These are phyloP conservation scores for Thunnus thynnus DNA, from an alignment of 2,113 vertebrate species.

Conservation along the genomic window DNA sequence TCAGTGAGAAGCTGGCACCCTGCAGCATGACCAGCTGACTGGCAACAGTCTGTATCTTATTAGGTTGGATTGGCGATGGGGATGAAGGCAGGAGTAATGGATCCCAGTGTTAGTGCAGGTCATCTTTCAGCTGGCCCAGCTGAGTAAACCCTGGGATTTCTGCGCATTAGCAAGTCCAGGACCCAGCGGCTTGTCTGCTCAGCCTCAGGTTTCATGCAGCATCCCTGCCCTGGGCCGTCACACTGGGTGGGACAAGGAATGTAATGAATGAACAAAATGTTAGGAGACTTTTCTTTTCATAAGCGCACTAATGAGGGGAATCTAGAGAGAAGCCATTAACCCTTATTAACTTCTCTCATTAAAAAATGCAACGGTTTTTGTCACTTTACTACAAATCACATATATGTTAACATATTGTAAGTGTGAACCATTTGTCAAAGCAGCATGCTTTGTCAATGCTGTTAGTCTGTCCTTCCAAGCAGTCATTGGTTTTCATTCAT, in stretches of 20 bases:
- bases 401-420: no score
- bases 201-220: conserved; percentile 54
- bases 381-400: neutral
- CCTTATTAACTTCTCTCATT: neutral
- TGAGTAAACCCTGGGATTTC: conserved; percentile 58
- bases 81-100: conserved; percentile 26
- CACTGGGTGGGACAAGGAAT: conserved; percentile 17
- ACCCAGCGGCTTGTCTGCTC: conserved; percentile 28
- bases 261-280: neutral
- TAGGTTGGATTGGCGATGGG: conserved; percentile 3
- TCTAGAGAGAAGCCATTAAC: neutral
- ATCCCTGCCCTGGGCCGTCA: conserved; percentile 21
- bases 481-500: no score
- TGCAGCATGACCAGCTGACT: conserved; percentile 21
- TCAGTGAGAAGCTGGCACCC: neutral
- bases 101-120: conserved; percentile 33
- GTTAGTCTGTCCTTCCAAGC: no score
- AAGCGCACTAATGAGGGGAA: conserved; percentile 1
- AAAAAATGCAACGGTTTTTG: neutral
- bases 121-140: conserved; percentile 52
- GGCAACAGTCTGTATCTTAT: conserved; percentile 27
- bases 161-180: conserved; percentile 36
- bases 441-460: no score
- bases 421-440: no score
- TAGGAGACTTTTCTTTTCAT: neutral